A percentile compares a stretch with the other conserved stretches of the same genome.
Evolutionary conservation across 2,797 vertebrate species (phyloP).

Genomic region (Dicrostonyx torquatus): DNA sequence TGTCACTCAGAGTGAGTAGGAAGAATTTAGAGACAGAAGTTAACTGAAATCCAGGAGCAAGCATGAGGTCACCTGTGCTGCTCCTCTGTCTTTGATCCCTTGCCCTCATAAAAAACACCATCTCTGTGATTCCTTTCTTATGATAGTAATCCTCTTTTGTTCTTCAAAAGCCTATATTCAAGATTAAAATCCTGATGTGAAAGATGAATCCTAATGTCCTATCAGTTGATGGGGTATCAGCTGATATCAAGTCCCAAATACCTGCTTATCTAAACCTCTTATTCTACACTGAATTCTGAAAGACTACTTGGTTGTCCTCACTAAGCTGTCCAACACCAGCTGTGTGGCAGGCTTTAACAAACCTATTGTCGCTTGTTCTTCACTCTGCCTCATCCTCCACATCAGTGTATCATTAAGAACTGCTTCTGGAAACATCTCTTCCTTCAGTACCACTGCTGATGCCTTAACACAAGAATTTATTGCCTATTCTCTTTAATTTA

Average conservation of each 20-base stretch:
- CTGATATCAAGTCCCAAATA: background rate
- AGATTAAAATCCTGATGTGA: slow-evolving; percentile 38
- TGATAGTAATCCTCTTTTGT: background rate
- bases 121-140: background rate
- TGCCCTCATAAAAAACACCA: background rate
- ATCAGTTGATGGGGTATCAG: background rate
- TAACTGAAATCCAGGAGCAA: background rate
- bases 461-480: background rate
- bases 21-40: slow-evolving; percentile 2
- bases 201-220: background rate
- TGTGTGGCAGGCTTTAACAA: background rate
- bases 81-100: background rate
- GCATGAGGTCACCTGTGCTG: background rate
- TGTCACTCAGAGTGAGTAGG: background rate
- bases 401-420: background rate
- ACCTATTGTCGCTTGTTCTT: background rate
- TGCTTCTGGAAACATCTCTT: slow-evolving; percentile 6
- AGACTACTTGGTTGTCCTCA: background rate
- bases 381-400: background rate
- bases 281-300: background rate
- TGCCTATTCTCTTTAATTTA: background rate
- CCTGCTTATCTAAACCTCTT: background rate
- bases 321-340: background rate
- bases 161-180: background rate
- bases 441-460: background rate